Evolutionary conservation across 37 sponge, comb jelly and placozoan species (phyloP), one percentile per base, ranked within the genome.

Genomic region (Beroe ovata): DNA sequence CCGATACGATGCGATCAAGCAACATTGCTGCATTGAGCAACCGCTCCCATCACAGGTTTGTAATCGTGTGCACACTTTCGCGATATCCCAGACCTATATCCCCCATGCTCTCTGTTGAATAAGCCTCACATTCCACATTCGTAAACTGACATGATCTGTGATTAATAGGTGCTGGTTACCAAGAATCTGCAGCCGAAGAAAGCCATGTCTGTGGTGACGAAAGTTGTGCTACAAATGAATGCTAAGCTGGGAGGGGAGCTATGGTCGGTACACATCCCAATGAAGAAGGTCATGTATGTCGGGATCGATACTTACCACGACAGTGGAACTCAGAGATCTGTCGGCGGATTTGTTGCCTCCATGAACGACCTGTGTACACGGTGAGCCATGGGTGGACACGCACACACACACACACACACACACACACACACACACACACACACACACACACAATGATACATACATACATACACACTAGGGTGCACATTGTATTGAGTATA

Each of bases 231-330:
- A 64, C 97, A 97, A 90, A 91, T 96, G 64, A 94, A 96, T 92
- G 94, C 94, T 89, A 96, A 96, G 88, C 90, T 96, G 61, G 97
- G 97, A 59, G 95, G 97, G 41, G 84, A 77, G 29, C 84, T 77
- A 3, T 77, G 84, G 84, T 19, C 28, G 8, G 84, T 77, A 11
- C 84, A 77, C 23, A 77, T 77, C 1, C 90, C 94, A 91, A 54
- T 97, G 88, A 94, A 97, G 92, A 93, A 93, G 34, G 29, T 90
- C 40, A 97, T 97, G 97, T 93, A 95, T 28, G 71, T 97, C 71
- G 97, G 97, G 16, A 92, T 97, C 64, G 97, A 97, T 61, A 91
- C 93, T 33, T 97, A 97, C 90, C 97, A 97, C 71, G 97, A 97
- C 91, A 91, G 95, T 21, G 88, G 93, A 0, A 42, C 69, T 28